Evolutionary conservation across 2,888 invertebrate genomes (phyloP).

Genomic region (Myopa tessellatipennis): DNA sequence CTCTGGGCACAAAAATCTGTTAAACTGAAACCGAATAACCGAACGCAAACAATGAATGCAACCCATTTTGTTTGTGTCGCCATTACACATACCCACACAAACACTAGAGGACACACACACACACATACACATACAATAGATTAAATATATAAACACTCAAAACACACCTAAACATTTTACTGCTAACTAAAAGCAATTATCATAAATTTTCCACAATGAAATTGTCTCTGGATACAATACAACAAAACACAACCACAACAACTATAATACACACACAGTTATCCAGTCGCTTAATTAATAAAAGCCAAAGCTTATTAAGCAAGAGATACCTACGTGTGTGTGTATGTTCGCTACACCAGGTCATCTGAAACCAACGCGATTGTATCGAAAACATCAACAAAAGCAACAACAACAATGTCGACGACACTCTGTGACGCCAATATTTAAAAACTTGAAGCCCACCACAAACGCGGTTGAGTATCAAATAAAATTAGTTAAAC

Average conservation of each 20-base stretch:
- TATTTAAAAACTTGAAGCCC: slow-evolving; percentile 10
- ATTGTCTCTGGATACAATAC: slow-evolving; percentile 10
- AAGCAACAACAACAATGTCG: background rate
- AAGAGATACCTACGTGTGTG: background rate
- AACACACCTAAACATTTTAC: background rate
- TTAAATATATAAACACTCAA: too few species aligned
- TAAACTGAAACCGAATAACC: slow-evolving; percentile 2
- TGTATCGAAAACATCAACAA: background rate
- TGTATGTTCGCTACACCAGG: background rate
- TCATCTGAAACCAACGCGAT: background rate
- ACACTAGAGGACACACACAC: background rate
- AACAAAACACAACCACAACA: slow-evolving; percentile 7
- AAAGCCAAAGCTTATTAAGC: slow-evolving; percentile 22
- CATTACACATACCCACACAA: background rate
- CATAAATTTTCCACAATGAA: slow-evolving; percentile 34
- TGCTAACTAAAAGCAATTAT: slow-evolving; percentile 27
- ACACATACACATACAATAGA: background rate
- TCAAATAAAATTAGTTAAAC: background rate
- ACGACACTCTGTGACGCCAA: slow-evolving; percentile 13
- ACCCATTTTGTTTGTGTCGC: background rate
- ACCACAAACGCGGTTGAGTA: background rate
- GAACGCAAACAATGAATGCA: background rate
- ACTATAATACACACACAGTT: background rate
- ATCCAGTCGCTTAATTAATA: slow-evolving; percentile 18
- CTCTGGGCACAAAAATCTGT: background rate